These are phyloP conservation scores for Euclidia mi DNA, from an alignment of 2,888 invertebrate species.

Conservation along the genomic window DNA sequence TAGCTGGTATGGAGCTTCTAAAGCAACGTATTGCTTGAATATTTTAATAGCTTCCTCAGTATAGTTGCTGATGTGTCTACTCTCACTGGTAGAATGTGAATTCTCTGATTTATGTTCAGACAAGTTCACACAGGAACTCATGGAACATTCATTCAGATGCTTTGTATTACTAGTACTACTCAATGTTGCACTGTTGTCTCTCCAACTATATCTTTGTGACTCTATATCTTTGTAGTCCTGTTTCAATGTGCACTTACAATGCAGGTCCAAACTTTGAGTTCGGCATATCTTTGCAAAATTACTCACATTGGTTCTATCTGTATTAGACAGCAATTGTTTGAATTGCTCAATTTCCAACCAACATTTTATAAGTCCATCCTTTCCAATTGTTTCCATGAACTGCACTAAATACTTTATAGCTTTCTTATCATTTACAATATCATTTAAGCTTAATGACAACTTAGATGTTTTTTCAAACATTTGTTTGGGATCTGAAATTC, in stretches of 20 bases:
- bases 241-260: slow-evolving; percentile 62
- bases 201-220: slow-evolving; percentile 68
- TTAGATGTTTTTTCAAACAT: slow-evolving; percentile 90
- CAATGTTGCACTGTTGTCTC: slow-evolving; percentile 58
- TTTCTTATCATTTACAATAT: slow-evolving; percentile 94
- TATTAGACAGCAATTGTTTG: slow-evolving; percentile 69
- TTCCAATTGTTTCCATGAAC: slow-evolving; percentile 94
- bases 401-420: slow-evolving; percentile 96
- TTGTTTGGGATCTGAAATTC: slow-evolving; percentile 70
- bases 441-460: slow-evolving; percentile 93
- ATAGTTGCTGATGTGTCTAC: slow-evolving; percentile 62
- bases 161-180: slow-evolving; percentile 61
- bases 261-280: slow-evolving; percentile 79
- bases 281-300: slow-evolving; percentile 70
- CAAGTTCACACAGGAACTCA: slow-evolving; percentile 77
- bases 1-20: slow-evolving; percentile 91
- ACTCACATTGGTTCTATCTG: slow-evolving; percentile 55
- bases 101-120: slow-evolving; percentile 61
- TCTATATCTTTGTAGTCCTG: slow-evolving; percentile 54
- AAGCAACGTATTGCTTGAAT: slow-evolving; percentile 94
- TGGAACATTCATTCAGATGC: slow-evolving; percentile 65
- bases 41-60: slow-evolving; percentile 92
- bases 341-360: slow-evolving; percentile 94
- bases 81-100: slow-evolving; percentile 45
- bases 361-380: slow-evolving; percentile 92